Base-by-base conservation (phyloP, 1,140 invertebrate genomes). In the Drosophila ogumai region DNA sequence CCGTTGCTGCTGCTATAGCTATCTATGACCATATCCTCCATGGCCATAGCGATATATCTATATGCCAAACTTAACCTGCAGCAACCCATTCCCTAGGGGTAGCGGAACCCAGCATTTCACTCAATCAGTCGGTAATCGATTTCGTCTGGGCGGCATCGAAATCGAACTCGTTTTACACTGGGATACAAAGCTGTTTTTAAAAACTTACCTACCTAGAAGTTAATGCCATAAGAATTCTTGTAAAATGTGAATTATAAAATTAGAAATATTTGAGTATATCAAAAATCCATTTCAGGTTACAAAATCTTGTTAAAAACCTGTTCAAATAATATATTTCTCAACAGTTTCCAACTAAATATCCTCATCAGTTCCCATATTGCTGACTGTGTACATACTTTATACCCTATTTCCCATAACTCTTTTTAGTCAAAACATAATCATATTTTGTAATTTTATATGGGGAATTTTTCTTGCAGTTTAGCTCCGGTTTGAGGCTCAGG, bases 81-180 rank as follows among this genome's bases (percentile, higher is more conserved):
- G 25, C 59, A 56, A 64, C 9, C 40, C 58, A 44, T 47, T 72
- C 71, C 52, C 66, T 71, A 46, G 40, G 40, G 54, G 34, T 15
- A 36, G 19, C n/a, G 12, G 31, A 25, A 28, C 43, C 41, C 63
- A 57, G 43, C 66, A 76, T 66, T 69, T 79, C 67, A 87, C 76
- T 87, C 84, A 87, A 87, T 87, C 84, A 90, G 80, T 81, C 66
- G 65, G 77, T 87, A 87, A 87, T 87, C 84, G 84, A 87, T 90
- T 87, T 84, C 74, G 84, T 87, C 84, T 87, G 74, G 73, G 49
- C 72, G 34, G 61, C 74, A 76, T 55, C 74, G 61, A 43, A 67
- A 76, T 76, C 63, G 61, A 34, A 59, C 63, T 76, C 55, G 46
- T 50, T 69, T 32, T 61, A 31, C 61, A 67, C 66, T 31, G 9